A percentile compares a stretch with the other conserved stretches of the same genome.
These are phyloP conservation scores for Dendrolimus houi DNA, from an alignment of 2,888 invertebrate species.

Conservation along the genomic window DNA sequence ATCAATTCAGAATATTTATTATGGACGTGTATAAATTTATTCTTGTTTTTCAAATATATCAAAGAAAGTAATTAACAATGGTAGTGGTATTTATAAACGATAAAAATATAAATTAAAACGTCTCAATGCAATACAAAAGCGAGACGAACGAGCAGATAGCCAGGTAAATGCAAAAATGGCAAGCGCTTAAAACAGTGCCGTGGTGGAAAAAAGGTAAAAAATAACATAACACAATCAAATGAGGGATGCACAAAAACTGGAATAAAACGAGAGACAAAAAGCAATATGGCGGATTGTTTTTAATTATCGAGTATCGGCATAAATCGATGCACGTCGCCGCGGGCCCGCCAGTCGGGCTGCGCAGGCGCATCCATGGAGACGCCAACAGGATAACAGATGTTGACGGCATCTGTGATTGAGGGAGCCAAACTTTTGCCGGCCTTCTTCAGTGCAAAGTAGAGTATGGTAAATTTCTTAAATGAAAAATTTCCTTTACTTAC, in stretches of 20 bases:
- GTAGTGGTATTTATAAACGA: constrained; percentile 12
- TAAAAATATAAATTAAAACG: constrained; percentile 70
- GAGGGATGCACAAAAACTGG: constrained; percentile 72
- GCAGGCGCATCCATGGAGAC: constrained; percentile 35
- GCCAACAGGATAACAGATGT: constrained; percentile 5
- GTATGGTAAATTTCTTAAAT: too few species aligned
- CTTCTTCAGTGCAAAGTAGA: too few species aligned
- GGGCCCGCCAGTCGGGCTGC: constrained; percentile 45
- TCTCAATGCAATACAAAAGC: constrained; percentile 45
- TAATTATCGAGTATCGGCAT: constrained; percentile 77
- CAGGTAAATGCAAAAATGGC: constrained; percentile 49
- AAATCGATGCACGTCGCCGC: constrained; percentile 73
- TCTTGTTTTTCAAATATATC: too few species aligned
- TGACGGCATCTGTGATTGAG: too few species aligned
- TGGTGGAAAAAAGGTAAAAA: constrained; percentile 34
- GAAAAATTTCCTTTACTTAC: too few species aligned
- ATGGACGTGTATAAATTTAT: too few species aligned
- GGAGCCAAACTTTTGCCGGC: too few species aligned
- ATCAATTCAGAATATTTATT: too few species aligned
- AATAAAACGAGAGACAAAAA: constrained; percentile 68
- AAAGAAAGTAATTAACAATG: neutral
- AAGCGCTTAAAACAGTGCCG: constrained; percentile 41
- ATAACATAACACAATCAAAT: constrained; percentile 71
- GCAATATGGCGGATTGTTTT: constrained; percentile 75
- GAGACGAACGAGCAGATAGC: constrained; percentile 49